Evolutionary conservation across 2,797 vertebrate species (phyloP).

Genomic region (Vireo griseus): DNA sequence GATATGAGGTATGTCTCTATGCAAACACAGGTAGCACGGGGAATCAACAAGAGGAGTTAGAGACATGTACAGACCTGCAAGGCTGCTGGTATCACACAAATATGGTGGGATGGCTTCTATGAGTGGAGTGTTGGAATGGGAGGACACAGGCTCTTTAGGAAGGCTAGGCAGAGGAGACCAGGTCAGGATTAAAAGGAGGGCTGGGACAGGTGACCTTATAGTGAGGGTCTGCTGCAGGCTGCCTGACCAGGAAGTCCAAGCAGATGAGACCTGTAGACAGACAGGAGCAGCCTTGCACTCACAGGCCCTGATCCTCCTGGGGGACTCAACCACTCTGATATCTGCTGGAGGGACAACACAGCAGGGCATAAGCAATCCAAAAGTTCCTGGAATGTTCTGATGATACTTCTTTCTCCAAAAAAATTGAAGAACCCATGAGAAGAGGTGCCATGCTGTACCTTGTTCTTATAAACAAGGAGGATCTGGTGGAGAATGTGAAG

Average conservation of each 20-base stretch:
- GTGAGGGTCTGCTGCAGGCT: background rate
- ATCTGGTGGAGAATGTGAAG: background rate
- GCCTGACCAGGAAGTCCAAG: background rate
- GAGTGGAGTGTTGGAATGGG: background rate
- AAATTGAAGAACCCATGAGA: background rate
- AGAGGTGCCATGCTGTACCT: background rate
- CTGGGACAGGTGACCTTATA: background rate
- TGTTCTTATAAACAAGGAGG: background rate
- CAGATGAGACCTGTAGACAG: background rate
- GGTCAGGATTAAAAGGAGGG: background rate
- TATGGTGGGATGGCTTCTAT: background rate
- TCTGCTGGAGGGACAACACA: background rate
- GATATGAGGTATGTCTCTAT: background rate
- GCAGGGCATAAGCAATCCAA: background rate
- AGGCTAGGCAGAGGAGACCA: background rate
- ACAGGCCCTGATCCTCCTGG: background rate
- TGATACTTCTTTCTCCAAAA: background rate
- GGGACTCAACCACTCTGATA: background rate
- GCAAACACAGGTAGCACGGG: too few relatives aligned
- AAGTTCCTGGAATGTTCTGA: background rate
- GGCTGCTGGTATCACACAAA: background rate
- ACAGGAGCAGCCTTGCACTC: background rate
- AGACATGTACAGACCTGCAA: background rate
- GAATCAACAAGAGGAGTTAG: background rate
- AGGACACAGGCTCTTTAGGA: background rate